These are phyloP conservation scores for Euclidia mi DNA, from an alignment of 2,888 invertebrate species.

Conservation along the genomic window DNA sequence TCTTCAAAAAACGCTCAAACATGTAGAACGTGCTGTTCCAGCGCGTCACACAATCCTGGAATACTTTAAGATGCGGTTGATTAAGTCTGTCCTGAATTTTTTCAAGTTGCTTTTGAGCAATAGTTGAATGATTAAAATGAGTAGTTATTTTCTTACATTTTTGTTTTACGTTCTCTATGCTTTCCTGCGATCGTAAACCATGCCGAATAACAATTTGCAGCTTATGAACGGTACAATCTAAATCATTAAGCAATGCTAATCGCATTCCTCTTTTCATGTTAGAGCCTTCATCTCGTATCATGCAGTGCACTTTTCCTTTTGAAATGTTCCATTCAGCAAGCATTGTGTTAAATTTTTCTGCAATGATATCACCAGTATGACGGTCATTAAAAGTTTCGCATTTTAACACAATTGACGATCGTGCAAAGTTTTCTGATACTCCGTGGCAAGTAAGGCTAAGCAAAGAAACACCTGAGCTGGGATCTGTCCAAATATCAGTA, in stretches of 20 bases:
- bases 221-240: constrained; percentile 50
- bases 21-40: constrained; percentile 57
- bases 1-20: constrained; percentile 48
- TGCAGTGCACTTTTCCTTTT: constrained; percentile 51
- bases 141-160: constrained; percentile 52
- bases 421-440: constrained; percentile 46
- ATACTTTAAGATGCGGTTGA: constrained; percentile 47
- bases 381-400: constrained; percentile 42
- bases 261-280: constrained; percentile 50
- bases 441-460: constrained; percentile 35
- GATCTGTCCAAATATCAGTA: constrained; percentile 50
- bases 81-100: constrained; percentile 49
- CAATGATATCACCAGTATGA: constrained; percentile 52
- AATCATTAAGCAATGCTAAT: constrained; percentile 38
- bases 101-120: constrained; percentile 43
- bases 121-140: constrained; percentile 56
- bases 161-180: constrained; percentile 40
- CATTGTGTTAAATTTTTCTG: constrained; percentile 49
- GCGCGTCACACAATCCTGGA: constrained; percentile 54
- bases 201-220: constrained; percentile 46
- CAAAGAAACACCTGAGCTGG: constrained; percentile 3
- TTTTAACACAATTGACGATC: constrained; percentile 42
- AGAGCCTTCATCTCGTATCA: constrained; percentile 53
- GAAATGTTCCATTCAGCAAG: constrained; percentile 53
- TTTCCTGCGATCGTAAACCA: constrained; percentile 45